Evolutionary conservation across 2,888 invertebrate genomes (phyloP).

Genomic region (Nematopogon swammerdamellus): DNA sequence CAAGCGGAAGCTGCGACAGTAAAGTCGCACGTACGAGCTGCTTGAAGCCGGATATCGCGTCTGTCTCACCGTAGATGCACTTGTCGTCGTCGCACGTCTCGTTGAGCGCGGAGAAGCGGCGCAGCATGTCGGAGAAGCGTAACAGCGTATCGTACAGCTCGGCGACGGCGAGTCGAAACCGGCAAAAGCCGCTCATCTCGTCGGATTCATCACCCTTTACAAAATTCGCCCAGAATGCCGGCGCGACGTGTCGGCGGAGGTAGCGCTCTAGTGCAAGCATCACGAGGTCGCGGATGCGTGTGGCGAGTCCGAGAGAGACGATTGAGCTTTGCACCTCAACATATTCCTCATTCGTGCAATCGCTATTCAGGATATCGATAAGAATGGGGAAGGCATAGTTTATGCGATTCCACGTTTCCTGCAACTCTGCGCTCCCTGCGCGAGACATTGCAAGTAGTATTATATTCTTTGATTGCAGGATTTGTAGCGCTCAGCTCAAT

Average conservation of each 20-base stretch:
- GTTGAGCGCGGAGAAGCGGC: conserved; percentile 52
- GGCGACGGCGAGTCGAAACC: conserved; percentile 65
- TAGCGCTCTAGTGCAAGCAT: conserved; percentile 54
- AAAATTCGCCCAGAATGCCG: conserved; percentile 67
- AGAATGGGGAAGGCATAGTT: conserved; percentile 45
- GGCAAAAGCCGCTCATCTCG: conserved; percentile 59
- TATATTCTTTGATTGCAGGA: too few species aligned
- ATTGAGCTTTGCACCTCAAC: conserved; percentile 41
- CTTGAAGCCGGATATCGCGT: conserved; percentile 58
- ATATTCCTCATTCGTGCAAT: conserved; percentile 34
- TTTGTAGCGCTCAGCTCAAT: too few species aligned
- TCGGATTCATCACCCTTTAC: conserved; percentile 30
- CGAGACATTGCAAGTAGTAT: too few species aligned
- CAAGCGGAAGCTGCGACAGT: conserved; percentile 67
- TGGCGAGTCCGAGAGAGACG: conserved; percentile 30
- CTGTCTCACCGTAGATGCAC: conserved; percentile 51
- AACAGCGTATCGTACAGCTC: conserved; percentile 57
- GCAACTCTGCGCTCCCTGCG: conserved; percentile 27
- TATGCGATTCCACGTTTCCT: conserved; percentile 42
- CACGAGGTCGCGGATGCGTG: conserved; percentile 38
- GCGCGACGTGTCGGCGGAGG: conserved; percentile 57
- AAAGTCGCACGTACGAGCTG: conserved; percentile 63
- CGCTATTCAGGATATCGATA: conserved; percentile 32
- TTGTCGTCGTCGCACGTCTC: conserved; percentile 37
- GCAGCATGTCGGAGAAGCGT: conserved; percentile 52